Evolutionary conservation across 2,113 vertebrate species (phyloP).

Genomic region (Nothobranchius kuhntae): DNA sequence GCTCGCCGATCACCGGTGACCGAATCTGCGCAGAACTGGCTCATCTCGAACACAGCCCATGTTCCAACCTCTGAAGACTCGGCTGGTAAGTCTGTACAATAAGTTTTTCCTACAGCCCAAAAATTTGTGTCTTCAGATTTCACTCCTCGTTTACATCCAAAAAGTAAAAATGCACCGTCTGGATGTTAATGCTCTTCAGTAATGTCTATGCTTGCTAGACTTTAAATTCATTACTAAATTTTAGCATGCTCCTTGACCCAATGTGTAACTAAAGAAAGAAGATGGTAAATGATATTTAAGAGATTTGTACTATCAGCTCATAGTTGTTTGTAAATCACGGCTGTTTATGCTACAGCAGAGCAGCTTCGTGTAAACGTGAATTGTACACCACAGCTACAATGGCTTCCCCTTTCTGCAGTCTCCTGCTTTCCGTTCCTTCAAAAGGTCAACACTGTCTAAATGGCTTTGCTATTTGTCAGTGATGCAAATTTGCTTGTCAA

Average conservation of each 20-base stretch:
- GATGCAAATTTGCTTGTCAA: slow-evolving; percentile 25
- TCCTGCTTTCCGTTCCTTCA: slow-evolving; percentile 12
- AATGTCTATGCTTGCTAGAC: not conserved
- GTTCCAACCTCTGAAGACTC: not conserved
- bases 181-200: not conserved
- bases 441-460: slow-evolving; percentile 35
- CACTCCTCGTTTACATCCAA: not conserved
- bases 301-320: not conserved
- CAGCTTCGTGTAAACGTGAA: not conserved
- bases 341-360: slow-evolving; percentile 2
- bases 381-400: not conserved
- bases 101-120: not conserved
- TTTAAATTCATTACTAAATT: not conserved
- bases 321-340: not conserved
- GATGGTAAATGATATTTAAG: not conserved
- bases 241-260: not conserved
- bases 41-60: no score
- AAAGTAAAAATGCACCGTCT: not conserved
- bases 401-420: slow-evolving; percentile 5
- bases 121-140: not conserved
- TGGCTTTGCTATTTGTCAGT: slow-evolving; percentile 14
- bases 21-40: no score
- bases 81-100: not conserved
- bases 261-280: not conserved
- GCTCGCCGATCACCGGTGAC: no score